Base-by-base conservation (phyloP, 2,888 invertebrate species). In the Eristalis intricaria region DNA sequence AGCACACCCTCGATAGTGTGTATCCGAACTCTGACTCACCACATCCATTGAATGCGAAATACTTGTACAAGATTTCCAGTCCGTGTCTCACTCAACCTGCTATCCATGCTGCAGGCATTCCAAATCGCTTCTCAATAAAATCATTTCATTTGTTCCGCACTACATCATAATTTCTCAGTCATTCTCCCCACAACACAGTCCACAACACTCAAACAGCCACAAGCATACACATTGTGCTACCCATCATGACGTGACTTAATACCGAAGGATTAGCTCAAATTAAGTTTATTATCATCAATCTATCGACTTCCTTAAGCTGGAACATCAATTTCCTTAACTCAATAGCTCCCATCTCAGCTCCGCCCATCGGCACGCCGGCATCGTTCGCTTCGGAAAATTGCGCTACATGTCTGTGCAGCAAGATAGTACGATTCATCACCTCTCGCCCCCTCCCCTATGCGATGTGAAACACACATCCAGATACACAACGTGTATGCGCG, bases 281-380 rank as follows among this genome's bases (percentile, higher is more conserved):
- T 89, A 90, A 89, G 89, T 90, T 90, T 90, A 90, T 90, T 90
- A 90, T 90, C 89, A 88, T 90, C 89, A 90, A 90, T 90, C 89
- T 90, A 89, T 89, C 88, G 89, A 89, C 89, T 89, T 89, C 89
- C 89, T 89, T 87, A 84, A 82, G 88, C 84, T 83, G 84, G 90
- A 91, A 91, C 90, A 91, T 91, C 91, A 91, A 91, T 91, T 91
- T 91, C 91, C 91, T 91, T 90, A 89, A 89, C 89, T 89, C 89
- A 88, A 89, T 89, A 83, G 88, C 74, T 83, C 29, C 65, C 78
- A 66, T 66, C 32, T 78, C 35, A 43, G 63, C 63, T n/a, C 40
- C 74, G 43, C 61, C 50, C 74, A 23, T 29, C 38, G 19, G 38
- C 10, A 66, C 32, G 19, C n/a, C 4, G 43, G 61, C 56, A 83